Evolutionary conservation across 2,888 invertebrate genomes (phyloP).

Genomic region (Phrixothrix hirtus): DNA sequence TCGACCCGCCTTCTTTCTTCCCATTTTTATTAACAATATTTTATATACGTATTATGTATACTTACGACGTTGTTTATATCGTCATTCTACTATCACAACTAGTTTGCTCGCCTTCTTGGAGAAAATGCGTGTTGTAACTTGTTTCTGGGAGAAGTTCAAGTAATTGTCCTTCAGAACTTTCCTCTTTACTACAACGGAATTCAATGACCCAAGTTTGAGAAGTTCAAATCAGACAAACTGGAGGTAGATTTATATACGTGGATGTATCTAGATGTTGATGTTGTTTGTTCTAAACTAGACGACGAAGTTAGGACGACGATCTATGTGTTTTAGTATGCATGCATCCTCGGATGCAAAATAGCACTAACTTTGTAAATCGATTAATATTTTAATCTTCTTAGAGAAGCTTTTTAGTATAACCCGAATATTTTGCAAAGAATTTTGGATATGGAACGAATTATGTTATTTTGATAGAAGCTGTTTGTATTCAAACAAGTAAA

Average conservation of each 20-base stretch:
- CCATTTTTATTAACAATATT: too few relatives aligned
- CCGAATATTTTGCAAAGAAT: too few relatives aligned
- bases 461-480: too few relatives aligned
- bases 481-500: too few relatives aligned
- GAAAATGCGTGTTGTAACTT: constrained; percentile 24
- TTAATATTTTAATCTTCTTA: background rate
- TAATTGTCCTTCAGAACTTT: constrained; percentile 39
- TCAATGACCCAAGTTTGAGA: constrained; percentile 44
- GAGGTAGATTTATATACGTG: constrained; percentile 41
- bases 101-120: constrained; percentile 5
- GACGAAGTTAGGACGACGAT: constrained; percentile 22
- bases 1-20: too few relatives aligned
- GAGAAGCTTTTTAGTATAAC: too few relatives aligned
- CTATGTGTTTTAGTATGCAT: constrained; percentile 1
- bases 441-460: too few relatives aligned
- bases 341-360: background rate
- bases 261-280: constrained; percentile 31
- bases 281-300: constrained; percentile 34
- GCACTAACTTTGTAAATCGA: background rate
- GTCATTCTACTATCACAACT: too few relatives aligned
- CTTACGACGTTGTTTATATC: too few relatives aligned
- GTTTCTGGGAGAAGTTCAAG: constrained; percentile 23
- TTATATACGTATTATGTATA: constrained; percentile 7
- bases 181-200: constrained; percentile 41
- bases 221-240: constrained; percentile 38